Percentiles rank a stretch among this genome's conserved stretches.
phyloP scores from a whole-genome alignment of 2,797 vertebrate genomes.

The Labroides dimidiatus region DNA sequence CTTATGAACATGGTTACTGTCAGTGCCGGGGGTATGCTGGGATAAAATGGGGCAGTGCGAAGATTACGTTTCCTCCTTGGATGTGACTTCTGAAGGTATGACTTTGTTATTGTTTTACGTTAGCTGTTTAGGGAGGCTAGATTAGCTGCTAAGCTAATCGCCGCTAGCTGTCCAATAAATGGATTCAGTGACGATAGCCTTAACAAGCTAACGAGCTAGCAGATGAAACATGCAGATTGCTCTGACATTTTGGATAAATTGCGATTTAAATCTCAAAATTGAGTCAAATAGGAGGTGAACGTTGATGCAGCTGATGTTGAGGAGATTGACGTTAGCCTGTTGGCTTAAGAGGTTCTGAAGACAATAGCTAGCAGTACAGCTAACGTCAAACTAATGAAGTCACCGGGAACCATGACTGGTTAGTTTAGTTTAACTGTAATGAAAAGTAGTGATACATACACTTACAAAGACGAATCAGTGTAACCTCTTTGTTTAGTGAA shows the following conservation, averaged over 20 bases:
- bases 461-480: neutral
- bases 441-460: too few relatives aligned
- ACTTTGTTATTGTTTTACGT: slow-evolving; percentile 5
- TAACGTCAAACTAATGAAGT: slow-evolving; percentile 16
- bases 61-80: slow-evolving; percentile 30
- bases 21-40: slow-evolving; percentile 3
- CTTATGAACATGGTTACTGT: slow-evolving; percentile 23
- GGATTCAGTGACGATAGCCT: slow-evolving; percentile 18
- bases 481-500: neutral
- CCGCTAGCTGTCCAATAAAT: slow-evolving; percentile 10
- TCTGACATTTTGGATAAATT: neutral
- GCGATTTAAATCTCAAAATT: neutral
- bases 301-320: neutral
- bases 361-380: slow-evolving; percentile 31
- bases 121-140: slow-evolving; percentile 1
- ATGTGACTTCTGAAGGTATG: slow-evolving; percentile 72
- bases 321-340: neutral
- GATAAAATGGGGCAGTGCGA: slow-evolving; percentile 35
- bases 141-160: slow-evolving; percentile 33
- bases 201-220: neutral
- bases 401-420: neutral
- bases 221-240: neutral
- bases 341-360: neutral
- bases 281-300: too few relatives aligned
- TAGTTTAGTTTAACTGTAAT: neutral